Base-by-base conservation (phyloP, 2,797 vertebrate genomes). In the Notamacropus eugenii region DNA sequence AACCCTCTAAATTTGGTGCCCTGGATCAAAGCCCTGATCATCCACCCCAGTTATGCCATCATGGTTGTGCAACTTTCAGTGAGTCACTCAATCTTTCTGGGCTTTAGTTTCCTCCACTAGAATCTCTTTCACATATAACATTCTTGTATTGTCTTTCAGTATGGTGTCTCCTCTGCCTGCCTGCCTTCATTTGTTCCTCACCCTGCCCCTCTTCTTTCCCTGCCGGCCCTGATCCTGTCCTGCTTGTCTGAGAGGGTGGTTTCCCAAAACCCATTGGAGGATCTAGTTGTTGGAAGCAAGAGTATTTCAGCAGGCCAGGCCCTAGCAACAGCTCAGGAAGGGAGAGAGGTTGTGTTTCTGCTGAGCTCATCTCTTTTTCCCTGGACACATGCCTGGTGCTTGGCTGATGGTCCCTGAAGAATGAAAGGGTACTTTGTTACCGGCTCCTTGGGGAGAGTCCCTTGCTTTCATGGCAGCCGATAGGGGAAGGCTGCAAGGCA, bases 221-320 rank as follows among this genome's bases (percentile, higher is more conserved):
- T 87, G 40, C 74, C 28, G 40, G 74, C 40, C 40, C 74, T 50
- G 74, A 27, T 87, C 74, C 74, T 87, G 74, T 87, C 74, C 22
- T 97, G 91, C 98, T 98, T 97, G 96, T 97, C 97, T 93, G 92
- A 98, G 96, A 96, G 31, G 97, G 94, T 97, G 94, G 96, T 50
- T 95, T 96, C 90, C 97, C 96, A 90, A 94, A 52, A 97, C 93
- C 98, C 96, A 93, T 82, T 98, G 74, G 56, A 56, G 54, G 91
- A 46, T 87, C 74, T 40, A 87, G 74, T 24, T 87, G 40, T 40
- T 87, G 74, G 40, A 87, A 40, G 74, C 74, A 87, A 50, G 74
- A 19, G 22, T 27, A 50, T 87, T 50, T 50, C 40, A 87, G 40
- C 74, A 50, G 74, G 74, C 95, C 74, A 93, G 57, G 93, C 91